These are phyloP conservation scores for Serinus canaria DNA, from an alignment of 2,113 vertebrate species.

Conservation along the genomic window DNA sequence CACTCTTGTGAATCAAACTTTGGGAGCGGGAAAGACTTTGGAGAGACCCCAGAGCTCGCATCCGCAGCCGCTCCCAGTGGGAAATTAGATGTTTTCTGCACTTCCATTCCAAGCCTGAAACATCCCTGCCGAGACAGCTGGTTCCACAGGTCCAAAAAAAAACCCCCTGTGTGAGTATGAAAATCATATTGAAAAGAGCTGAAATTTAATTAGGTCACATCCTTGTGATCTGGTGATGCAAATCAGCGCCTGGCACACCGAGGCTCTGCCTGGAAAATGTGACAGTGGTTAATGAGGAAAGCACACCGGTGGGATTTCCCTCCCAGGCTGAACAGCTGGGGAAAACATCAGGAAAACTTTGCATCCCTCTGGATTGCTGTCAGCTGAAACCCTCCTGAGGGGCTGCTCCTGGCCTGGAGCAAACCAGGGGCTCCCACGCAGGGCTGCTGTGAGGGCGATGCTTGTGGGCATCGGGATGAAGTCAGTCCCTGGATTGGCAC, in stretches of 20 bases:
- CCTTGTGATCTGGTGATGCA: constrained; percentile 20
- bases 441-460: accelerated
- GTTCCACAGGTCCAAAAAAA: neutral
- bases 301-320: neutral
- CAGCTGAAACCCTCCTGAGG: neutral
- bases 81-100: neutral
- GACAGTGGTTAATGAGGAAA: constrained; percentile 18
- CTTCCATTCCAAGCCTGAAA: neutral
- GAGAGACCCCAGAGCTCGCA: neutral
- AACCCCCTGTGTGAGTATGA: neutral
- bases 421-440: accelerated
- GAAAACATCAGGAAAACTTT: neutral
- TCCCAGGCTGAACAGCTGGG: neutral
- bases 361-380: neutral
- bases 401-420: neutral
- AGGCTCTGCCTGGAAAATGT: constrained; percentile 6
- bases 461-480: accelerated
- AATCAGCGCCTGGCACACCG: neutral
- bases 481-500: neutral
- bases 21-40: neutral
- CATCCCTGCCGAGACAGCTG: neutral
- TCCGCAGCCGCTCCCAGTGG: neutral
- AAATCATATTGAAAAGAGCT: constrained; percentile 46
- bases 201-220: constrained; percentile 55
- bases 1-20: neutral